Evolutionary conservation across 2,113 vertebrate genomes (phyloP).

Genomic region (Spea bombifrons): DNA sequence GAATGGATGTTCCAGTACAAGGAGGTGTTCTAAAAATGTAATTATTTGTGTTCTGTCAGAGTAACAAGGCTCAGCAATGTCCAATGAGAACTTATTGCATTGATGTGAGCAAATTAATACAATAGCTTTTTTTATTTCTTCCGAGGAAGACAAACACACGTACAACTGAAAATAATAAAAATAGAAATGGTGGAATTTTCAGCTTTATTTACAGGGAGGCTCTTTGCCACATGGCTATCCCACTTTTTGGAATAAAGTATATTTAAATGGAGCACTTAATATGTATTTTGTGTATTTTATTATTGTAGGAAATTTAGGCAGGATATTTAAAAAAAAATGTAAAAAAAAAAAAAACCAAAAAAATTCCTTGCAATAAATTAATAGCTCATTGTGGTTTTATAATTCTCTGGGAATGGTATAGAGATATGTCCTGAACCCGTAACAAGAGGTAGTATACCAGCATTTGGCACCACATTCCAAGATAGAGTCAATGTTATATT

Average conservation of each 20-base stretch:
- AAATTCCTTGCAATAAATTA: conserved; percentile 72
- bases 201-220: conserved; percentile 57
- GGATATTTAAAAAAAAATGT: conserved; percentile 60
- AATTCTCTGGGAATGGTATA: conserved; percentile 88
- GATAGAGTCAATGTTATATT: conserved; percentile 95
- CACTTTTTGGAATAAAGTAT: conserved; percentile 37
- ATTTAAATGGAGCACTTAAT: conserved; percentile 33
- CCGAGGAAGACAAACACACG: conserved; percentile 4
- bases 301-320: conserved; percentile 45
- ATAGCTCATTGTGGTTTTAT: conserved; percentile 88
- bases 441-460: conserved; percentile 92
- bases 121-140: neutral
- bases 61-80: conserved; percentile 24
- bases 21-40: neutral
- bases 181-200: conserved; percentile 43
- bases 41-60: conserved; percentile 16
- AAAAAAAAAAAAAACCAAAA: conserved; percentile 70
- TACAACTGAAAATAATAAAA: conserved; percentile 43
- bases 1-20: conserved; percentile 19
- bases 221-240: conserved; percentile 47
- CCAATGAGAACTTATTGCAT: conserved; percentile 9
- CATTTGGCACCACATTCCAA: conserved; percentile 97
- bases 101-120: conserved; percentile 13
- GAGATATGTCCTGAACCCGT: conserved; percentile 87
- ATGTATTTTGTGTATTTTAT: conserved; percentile 52